Evolutionary conservation across 2,113 vertebrate genomes (phyloP).

Genomic region (Paratilapia polleni): DNA sequence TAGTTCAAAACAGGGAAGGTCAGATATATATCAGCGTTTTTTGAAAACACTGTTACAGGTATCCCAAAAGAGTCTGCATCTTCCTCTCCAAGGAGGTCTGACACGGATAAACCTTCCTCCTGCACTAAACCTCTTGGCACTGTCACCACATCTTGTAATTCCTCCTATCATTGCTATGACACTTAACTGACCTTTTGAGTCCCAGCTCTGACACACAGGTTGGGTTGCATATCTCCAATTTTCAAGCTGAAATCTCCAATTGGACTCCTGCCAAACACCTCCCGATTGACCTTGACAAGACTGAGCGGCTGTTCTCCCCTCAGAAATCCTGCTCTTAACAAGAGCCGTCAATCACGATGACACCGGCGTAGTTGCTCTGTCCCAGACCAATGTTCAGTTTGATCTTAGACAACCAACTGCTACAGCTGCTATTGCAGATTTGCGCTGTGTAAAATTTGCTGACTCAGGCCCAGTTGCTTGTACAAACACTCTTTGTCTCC

Average conservation of each 20-base stretch:
- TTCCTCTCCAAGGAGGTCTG: slow-evolving; percentile 13
- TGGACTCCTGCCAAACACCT: slow-evolving; percentile 66
- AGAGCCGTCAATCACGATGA: slow-evolving; percentile 66
- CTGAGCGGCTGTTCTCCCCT: slow-evolving; percentile 59
- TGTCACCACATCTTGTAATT: slow-evolving; percentile 52
- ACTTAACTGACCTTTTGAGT: slow-evolving; percentile 65
- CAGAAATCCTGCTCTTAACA: slow-evolving; percentile 65
- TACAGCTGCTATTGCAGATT: slow-evolving; percentile 45
- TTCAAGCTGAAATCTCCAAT: slow-evolving; percentile 58
- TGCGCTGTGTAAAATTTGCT: slow-evolving; percentile 56
- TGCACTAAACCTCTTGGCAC: slow-evolving; percentile 23
- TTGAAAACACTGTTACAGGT: background rate
- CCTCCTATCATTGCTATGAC: slow-evolving; percentile 48
- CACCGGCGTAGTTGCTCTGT: slow-evolving; percentile 15
- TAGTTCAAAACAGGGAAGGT: background rate
- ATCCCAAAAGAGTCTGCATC: background rate
- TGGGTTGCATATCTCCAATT: slow-evolving; percentile 58
- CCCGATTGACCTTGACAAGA: slow-evolving; percentile 69
- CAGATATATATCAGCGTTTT: background rate
- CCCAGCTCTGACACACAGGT: slow-evolving; percentile 58
- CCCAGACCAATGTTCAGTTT: slow-evolving; percentile 25
- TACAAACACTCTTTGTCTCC: slow-evolving; percentile 58
- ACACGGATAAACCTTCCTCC: slow-evolving; percentile 1
- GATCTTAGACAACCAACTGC: slow-evolving; percentile 42
- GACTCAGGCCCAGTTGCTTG: slow-evolving; percentile 55